phyloP scores from a whole-genome alignment of 1,140 invertebrate genomes.

The Aphaenogaster floridana region DNA sequence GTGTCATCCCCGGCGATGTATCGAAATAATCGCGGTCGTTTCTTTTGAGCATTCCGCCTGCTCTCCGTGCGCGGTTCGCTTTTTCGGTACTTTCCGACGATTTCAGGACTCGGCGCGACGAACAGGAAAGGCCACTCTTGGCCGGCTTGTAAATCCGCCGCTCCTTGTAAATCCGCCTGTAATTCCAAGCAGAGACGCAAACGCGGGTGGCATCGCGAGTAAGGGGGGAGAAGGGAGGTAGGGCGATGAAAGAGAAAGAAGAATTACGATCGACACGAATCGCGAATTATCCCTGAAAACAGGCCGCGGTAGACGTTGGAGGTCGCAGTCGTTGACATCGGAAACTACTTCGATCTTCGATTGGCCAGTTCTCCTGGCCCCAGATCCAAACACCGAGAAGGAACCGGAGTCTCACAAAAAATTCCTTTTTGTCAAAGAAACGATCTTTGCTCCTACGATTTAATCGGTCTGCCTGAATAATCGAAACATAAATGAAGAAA shows the following conservation, averaged over 20 bases:
- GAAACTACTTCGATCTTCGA: slow-evolving; percentile 85
- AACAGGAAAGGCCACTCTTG: slow-evolving; percentile 86
- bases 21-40: slow-evolving; percentile 69
- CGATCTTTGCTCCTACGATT: slow-evolving; percentile 15
- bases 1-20: slow-evolving; percentile 55
- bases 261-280: slow-evolving; percentile 85
- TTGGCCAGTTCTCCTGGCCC: slow-evolving; percentile 69
- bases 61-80: slow-evolving; percentile 64
- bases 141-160: slow-evolving; percentile 84
- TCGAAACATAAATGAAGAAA: background rate
- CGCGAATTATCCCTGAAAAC: slow-evolving; percentile 84
- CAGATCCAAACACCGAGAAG: slow-evolving; percentile 55
- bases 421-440: slow-evolving; percentile 40
- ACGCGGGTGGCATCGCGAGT: slow-evolving; percentile 25
- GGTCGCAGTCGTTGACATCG: slow-evolving; percentile 83
- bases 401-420: slow-evolving; percentile 42
- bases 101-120: slow-evolving; percentile 68
- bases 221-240: slow-evolving; percentile 69
- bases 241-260: slow-evolving; percentile 72
- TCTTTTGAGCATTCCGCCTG: slow-evolving; percentile 64
- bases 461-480: slow-evolving; percentile 19
- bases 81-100: slow-evolving; percentile 76
- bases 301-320: slow-evolving; percentile 77
- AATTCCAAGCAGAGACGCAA: slow-evolving; percentile 80
- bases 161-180: slow-evolving; percentile 84